Evolutionary conservation across 2,888 invertebrate species (phyloP), one percentile per base, ranked within the genome.

Genomic region (Xanthia icteritia): DNA sequence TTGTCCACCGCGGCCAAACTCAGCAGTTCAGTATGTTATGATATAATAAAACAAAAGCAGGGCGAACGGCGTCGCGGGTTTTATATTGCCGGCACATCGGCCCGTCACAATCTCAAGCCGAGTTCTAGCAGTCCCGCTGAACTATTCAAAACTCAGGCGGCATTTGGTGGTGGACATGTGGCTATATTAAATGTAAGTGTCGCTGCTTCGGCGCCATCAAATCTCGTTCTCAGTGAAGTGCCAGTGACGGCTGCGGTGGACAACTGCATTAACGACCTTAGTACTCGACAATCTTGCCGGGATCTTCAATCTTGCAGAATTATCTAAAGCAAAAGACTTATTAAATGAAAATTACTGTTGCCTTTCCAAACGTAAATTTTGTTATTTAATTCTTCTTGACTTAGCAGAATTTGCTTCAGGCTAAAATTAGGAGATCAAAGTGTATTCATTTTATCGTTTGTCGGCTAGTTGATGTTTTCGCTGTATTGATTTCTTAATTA

Each of bases 301-400:
- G 27, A 48, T 71, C 56, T 11, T 39, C 54, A 65, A 78, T 78
- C 68, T 78, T 61, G 8, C 31, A 54, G 68, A 65, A 69, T 72
- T 54, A 68, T 72, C 68, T 77, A 56, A 72, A 72, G 23, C 39
- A 54, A 64, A 71, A 36, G 45, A 76, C 60, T 73, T 71, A 81
- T 81, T 81, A 64, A 85, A 85, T 81, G 39, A 64, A 82, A 80
- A 65, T 73, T 64, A 81, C 27, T 56, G 42, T 72, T 45, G 23
- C 73, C 54, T 71, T 61, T 36, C 13, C 36, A 64, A 69, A 67
- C 42, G n/a, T 54, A 61, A 36, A 66, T 15, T 23, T 8, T 74
- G 39, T 79, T 66, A 63, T n/a, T 66, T 73, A 79, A 73, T 61
- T 73, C 9, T 42, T 9, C 39, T 77, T 82, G 56, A 45, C 2